Evolutionary conservation across 2,888 invertebrate genomes (phyloP), one percentile per base, ranked within the genome.

Genomic region (Chorisops tibialis): DNA sequence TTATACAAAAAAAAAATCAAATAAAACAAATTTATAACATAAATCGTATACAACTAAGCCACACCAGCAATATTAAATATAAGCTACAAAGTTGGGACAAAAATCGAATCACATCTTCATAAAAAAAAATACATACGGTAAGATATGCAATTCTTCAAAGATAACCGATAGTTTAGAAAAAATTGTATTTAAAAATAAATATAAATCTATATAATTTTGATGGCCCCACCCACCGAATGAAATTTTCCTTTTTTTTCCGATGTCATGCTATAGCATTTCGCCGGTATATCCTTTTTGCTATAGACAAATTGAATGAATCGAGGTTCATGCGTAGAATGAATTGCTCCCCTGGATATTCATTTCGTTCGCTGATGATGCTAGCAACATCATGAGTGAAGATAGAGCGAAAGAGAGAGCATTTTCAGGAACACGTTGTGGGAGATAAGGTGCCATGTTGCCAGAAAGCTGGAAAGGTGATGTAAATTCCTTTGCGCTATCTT

Each of bases 41-140:
- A 43, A 56, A 45, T 43, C 5, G 30, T 30, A 18, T 56, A 56
- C 56, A 56, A 39, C 45, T 45, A 56, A 45, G 18, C 5, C 43
- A 56, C 39, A 52, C 43, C 43, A 56, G 56, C 56, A 56, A 56
- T 56, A 56, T 16, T 56, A 56, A 43, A 45, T 45, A 30, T 56
- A 56, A 56, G 56, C 14, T 22, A 45, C 30, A 22, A 37, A 18
- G 30, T 30, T 30, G 30, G 30, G 30, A 30, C 30, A 7, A 43
- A 43, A 30, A 24, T 43, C 43, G 3, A 50, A 35, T 24, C 12
- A 2, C 1, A 7, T 7, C 30, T 49, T 49, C 12, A 49, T 11
- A 22, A 12, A 9, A 49, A 49, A 24, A 24, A 49, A 22, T 49
- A 11, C 16, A 45, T 12, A 45, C 45, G 16, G 11, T 14, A 18